Evolutionary conservation across 2,113 vertebrate genomes (phyloP), one percentile per base, ranked within the genome.

Genomic region (Sarotherodon lohbergeri): DNA sequence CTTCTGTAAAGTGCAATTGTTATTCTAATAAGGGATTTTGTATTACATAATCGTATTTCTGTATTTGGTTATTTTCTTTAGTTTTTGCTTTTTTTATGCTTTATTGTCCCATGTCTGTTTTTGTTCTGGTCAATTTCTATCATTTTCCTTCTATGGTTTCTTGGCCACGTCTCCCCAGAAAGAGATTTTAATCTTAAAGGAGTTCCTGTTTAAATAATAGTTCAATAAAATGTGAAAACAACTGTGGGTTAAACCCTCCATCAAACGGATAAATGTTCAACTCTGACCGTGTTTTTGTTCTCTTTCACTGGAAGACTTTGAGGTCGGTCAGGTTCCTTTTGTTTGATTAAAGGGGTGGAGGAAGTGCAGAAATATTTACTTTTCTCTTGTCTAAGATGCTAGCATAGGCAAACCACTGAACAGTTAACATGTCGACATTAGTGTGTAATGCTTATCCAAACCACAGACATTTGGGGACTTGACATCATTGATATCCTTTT

Each of bases 341-440:
- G 80, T 86, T 89, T 89, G 85, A 73, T 66, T 71, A 73, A 34
- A 22, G 1, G 39, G 82, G 76, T 8, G 88, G 81, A 81, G 76
- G 36, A 55, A 39, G 34, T 59, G 14, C 19, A 66, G 16, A 39
- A 3, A 6, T 87, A 52, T 87, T 90, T 71, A 63, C 55, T 19
- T 29, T 84, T 50, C 61, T 43, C 50, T 50, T 50, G 73, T 52
- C 71, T 52, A 4, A n/a, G 73, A 24, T 22, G 78, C 0, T 80
- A 39, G 50, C 78, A 0, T 55, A 4, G 50, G 50, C 32, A 24
- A 80, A 50, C 43, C 3, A 19, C 43, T 32, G 43, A 52, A 3
- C 46, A 52, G 46, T 32, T 50, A 78, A 46, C 43, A 50, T 19
- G 4, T 76, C 1, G 3, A 14, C 22, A 0, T 57, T 55, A 48